These are phyloP conservation scores for Sthenelais limicola DNA, from an alignment of 2,888 invertebrate species.

Conservation along the genomic window DNA sequence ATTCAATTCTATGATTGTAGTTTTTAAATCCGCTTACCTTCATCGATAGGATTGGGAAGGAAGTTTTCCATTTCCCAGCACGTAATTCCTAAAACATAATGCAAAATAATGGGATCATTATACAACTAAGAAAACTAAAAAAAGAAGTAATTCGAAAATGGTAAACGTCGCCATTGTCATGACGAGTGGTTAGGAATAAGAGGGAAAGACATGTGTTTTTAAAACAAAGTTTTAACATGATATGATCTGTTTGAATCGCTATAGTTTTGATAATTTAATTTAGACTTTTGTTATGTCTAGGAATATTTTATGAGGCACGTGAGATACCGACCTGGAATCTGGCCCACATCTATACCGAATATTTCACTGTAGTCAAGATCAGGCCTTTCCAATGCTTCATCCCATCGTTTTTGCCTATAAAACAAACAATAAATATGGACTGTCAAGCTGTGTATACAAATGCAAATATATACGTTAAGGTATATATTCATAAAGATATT, in stretches of 20 bases:
- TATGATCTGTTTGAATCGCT: too few relatives aligned
- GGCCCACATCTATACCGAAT: conserved; percentile 93
- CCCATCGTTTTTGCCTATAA: conserved; percentile 92
- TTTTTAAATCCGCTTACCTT: conserved; percentile 59
- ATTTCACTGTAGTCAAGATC: conserved; percentile 97
- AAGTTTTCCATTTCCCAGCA: conserved; percentile 99
- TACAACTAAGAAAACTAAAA: too few relatives aligned
- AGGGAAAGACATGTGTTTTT: too few relatives aligned
- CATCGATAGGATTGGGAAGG: conserved; percentile 89
- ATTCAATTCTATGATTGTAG: background rate
- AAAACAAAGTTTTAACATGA: too few relatives aligned
- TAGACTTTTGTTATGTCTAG: too few relatives aligned
- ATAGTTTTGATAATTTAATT: too few relatives aligned
- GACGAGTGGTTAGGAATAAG: too few relatives aligned
- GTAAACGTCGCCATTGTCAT: too few relatives aligned
- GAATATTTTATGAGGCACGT: too few relatives aligned
- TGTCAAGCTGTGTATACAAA: background rate
- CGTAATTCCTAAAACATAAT: conserved; percentile 77
- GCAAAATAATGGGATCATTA: too few relatives aligned
- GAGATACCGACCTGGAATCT: conserved; percentile 79
- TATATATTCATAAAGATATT: too few relatives aligned
- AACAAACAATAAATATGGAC: conserved; percentile 26
- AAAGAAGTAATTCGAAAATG: too few relatives aligned
- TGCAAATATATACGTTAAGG: background rate
- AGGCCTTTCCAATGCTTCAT: conserved; percentile 94